Percentiles rank a stretch among this genome's conserved stretches.
Evolutionary conservation across 2,888 invertebrate species (phyloP).

Genomic region (Axea sp.): DNA sequence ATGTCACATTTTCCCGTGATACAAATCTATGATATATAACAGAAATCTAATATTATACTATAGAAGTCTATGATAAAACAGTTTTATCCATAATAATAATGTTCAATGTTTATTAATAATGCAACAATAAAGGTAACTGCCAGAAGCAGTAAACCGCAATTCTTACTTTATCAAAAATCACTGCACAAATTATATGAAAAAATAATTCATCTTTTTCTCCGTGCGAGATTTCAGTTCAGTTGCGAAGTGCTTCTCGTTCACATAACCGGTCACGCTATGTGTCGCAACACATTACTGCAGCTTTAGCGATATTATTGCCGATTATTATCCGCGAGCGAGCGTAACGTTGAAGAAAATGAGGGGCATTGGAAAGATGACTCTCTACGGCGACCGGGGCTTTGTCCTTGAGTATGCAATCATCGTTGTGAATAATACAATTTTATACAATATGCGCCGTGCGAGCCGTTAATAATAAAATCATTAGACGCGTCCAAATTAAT

Average conservation of each 20-base stretch:
- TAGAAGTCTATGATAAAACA: too few relatives aligned
- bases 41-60: too few relatives aligned
- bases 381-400: slow-evolving; percentile 14
- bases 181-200: too few relatives aligned
- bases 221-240: slow-evolving; percentile 29
- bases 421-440: slow-evolving; percentile 25
- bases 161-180: too few relatives aligned
- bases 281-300: slow-evolving; percentile 54
- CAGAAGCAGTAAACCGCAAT: too few relatives aligned
- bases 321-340: slow-evolving; percentile 46
- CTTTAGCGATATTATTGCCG: slow-evolving; percentile 52
- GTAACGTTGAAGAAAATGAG: slow-evolving; percentile 31
- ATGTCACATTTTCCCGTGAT: too few relatives aligned
- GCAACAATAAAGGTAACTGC: too few relatives aligned
- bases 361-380: slow-evolving; percentile 10
- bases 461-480: slow-evolving; percentile 23
- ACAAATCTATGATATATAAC: too few relatives aligned
- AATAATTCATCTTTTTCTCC: slow-evolving; percentile 34
- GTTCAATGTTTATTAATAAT: too few relatives aligned
- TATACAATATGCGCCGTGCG: slow-evolving; percentile 3
- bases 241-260: slow-evolving; percentile 48
- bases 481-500: slow-evolving; percentile 27
- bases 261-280: slow-evolving; percentile 54
- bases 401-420: slow-evolving; percentile 22
- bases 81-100: too few relatives aligned